These are phyloP conservation scores for Ptilodon capucinus DNA, from an alignment of 2,888 invertebrate genomes.

Conservation along the genomic window DNA sequence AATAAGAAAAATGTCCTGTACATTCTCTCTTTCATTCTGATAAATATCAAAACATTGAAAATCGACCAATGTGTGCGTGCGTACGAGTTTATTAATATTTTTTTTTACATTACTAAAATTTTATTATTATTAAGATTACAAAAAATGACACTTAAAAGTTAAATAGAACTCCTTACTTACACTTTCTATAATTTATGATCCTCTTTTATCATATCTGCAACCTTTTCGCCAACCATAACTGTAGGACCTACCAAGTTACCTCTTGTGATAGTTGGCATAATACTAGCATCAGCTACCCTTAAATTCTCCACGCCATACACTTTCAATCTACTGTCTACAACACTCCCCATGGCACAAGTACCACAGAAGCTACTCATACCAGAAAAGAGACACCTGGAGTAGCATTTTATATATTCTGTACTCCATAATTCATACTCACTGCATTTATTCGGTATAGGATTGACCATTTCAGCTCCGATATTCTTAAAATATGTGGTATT, in stretches of 20 bases:
- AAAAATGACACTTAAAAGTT: too few relatives aligned
- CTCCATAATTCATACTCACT: conserved; percentile 9
- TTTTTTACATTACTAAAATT: too few relatives aligned
- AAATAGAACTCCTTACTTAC: too few relatives aligned
- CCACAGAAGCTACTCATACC: conserved; percentile 23
- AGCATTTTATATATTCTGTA: conserved; percentile 30
- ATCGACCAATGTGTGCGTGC: too few relatives aligned
- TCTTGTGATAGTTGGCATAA: conserved; percentile 88
- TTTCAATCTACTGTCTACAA: conserved; percentile 27
- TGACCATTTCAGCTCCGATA: conserved; percentile 12
- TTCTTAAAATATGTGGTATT: conserved; percentile 19
- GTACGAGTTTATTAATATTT: too few relatives aligned
- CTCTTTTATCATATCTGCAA: conserved; percentile 21
- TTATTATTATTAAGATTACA: too few relatives aligned
- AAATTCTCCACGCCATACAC: conserved; percentile 48
- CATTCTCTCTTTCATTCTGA: too few relatives aligned
- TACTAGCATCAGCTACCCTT: conserved; percentile 87
- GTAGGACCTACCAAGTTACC: conserved; percentile 89
- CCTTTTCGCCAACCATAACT: conserved; percentile 88
- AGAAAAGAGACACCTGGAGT: conserved; percentile 16
- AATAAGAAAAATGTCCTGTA: too few relatives aligned
- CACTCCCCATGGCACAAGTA: conserved; percentile 37
- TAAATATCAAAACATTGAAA: too few relatives aligned
- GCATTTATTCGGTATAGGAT: conserved; percentile 6
- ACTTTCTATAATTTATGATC: too few relatives aligned